phyloP scores from a whole-genome alignment of 2,113 vertebrate genomes.

The Epinephelus fuscoguttatus region DNA sequence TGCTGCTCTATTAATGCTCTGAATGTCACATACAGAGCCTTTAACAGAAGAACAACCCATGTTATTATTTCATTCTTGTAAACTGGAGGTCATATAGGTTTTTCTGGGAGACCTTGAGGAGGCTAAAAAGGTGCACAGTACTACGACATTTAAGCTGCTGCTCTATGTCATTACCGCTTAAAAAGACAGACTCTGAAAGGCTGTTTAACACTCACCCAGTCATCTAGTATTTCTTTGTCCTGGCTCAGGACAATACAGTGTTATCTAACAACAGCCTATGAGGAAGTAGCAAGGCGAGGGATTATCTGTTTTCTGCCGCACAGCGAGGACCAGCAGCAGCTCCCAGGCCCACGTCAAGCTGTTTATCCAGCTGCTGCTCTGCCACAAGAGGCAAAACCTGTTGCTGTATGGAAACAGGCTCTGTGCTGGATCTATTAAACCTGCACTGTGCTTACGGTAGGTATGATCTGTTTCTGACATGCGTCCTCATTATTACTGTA shows the following conservation, averaged over 20 bases:
- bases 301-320: slow-evolving; percentile 20
- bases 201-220: background rate
- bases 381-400: slow-evolving; percentile 17
- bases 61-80: background rate
- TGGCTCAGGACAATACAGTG: slow-evolving; percentile 2
- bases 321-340: background rate
- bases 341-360: slow-evolving; percentile 8
- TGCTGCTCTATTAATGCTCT: too few species aligned
- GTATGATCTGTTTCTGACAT: slow-evolving; percentile 2
- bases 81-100: background rate
- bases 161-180: background rate
- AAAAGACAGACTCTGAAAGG: background rate
- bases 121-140: background rate
- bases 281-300: slow-evolving; percentile 10
- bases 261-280: slow-evolving; percentile 7
- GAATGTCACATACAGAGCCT: too few species aligned
- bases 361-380: slow-evolving; percentile 51
- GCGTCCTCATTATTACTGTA: background rate
- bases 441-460: background rate
- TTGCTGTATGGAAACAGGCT: slow-evolving; percentile 14
- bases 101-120: background rate
- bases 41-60: background rate
- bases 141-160: background rate
- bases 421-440: slow-evolving; percentile 24
- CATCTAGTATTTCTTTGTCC: background rate